Conservation (phyloP, 2,888 invertebrate species). For the Epistrophella euchroma region DNA sequence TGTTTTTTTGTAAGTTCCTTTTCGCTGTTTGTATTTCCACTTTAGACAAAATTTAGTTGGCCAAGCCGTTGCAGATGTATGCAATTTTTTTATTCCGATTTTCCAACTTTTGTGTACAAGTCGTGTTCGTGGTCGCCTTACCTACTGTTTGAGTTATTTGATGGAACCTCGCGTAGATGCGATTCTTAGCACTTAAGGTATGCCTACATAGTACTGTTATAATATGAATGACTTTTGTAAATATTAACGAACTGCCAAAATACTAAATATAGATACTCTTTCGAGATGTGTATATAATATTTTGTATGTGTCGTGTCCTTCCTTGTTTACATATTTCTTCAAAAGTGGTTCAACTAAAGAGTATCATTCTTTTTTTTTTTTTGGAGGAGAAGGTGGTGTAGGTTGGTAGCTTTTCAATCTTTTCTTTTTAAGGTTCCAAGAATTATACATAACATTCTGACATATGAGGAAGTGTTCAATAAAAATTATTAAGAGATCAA, state of each 20-base stretch:
- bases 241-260: conserved; percentile 65
- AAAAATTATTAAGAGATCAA: too few relatives aligned
- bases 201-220: conserved; percentile 61
- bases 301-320: conserved; percentile 40
- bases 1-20: conserved; percentile 24
- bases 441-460: too few relatives aligned
- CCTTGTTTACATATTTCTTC: conserved; percentile 33
- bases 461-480: too few relatives aligned
- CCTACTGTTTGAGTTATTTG: conserved; percentile 35
- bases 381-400: rapidly evolving
- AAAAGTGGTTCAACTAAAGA: conserved; percentile 37
- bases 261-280: conserved; percentile 6
- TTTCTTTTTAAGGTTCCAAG: too few relatives aligned
- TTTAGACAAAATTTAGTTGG: neutral
- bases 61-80: conserved; percentile 3
- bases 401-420: too few relatives aligned
- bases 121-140: conserved; percentile 13
- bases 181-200: conserved; percentile 43
- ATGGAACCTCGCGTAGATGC: conserved; percentile 39
- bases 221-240: conserved; percentile 55
- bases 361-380: neutral
- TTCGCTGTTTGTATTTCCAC: conserved; percentile 38
- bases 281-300: neutral
- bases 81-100: neutral
- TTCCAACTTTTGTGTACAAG: conserved; percentile 22